These are phyloP conservation scores for Tubulanus polymorphus DNA, from an alignment of 2,888 invertebrate genomes.

Conservation along the genomic window DNA sequence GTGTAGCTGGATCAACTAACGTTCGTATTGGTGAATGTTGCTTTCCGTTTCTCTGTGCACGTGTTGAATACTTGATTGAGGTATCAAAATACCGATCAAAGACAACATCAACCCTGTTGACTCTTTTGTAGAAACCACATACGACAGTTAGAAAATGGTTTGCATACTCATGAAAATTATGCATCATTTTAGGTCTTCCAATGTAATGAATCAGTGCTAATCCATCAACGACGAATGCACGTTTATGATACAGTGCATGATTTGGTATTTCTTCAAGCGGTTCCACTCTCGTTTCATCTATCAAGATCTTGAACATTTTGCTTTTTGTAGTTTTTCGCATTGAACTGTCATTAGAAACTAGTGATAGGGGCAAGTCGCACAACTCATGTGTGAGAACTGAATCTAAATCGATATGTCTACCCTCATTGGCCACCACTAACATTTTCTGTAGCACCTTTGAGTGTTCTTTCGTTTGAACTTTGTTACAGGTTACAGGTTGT, in stretches of 20 bases:
- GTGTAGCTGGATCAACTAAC: no score
- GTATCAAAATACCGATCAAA: constrained; percentile 12
- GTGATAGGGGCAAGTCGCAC: neutral
- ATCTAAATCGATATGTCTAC: neutral
- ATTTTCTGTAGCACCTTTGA: neutral
- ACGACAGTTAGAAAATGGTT: constrained; percentile 7
- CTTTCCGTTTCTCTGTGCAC: constrained; percentile 9
- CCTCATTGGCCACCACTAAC: neutral
- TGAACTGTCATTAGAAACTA: neutral
- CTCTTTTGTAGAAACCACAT: constrained; percentile 5
- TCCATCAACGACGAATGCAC: constrained; percentile 13
- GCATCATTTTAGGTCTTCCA: constrained; percentile 11
- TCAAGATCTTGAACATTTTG: neutral
- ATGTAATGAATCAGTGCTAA: constrained; percentile 15
- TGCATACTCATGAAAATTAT: constrained; percentile 15
- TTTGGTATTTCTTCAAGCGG: neutral
- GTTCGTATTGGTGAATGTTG: no score
- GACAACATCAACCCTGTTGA: constrained; percentile 12
- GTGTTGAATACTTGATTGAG: constrained; percentile 13
- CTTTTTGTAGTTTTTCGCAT: neutral
- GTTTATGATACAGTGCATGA: neutral
- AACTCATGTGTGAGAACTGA: neutral
- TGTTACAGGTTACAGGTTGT: neutral
- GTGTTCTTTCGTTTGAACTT: neutral
- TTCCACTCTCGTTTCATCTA: neutral